Base-by-base conservation (phyloP, 2,113 vertebrate species). In the Coptodon rendalli region DNA sequence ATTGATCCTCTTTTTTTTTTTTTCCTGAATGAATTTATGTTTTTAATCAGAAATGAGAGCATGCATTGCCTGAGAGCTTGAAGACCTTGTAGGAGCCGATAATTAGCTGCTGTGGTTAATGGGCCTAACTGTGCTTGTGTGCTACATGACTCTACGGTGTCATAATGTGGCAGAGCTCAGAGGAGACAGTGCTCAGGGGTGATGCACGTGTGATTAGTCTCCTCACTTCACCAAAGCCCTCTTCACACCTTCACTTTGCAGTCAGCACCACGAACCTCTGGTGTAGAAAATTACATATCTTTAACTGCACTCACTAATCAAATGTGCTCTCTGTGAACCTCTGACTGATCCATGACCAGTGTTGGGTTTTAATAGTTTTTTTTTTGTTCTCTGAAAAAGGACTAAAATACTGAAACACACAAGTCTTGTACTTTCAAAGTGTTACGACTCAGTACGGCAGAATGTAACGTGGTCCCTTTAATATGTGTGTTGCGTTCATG, bases 101-200 rank as follows among this genome's bases (percentile, higher is more conserved):
- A 97, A 97, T 97, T 96, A 97, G 95, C 93, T 82, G 88, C 90
- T 88, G 90, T 94, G 93, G 93, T 94, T 96, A 97, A 96, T 96
- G 94, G 94, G 94, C 89, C 94, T 92, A 85, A 86, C 92, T 82
- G 92, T 85, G 89, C 87, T 88, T 56, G 80, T 82, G 85, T 89
- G 91, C 89, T 92, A 87, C 90, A 61, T 27, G 90, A 83, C 87
- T 94, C 88, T 83, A 59, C 13, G 68, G 93, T 94, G 93, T 95
- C 86, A 89, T 54, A 52, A 85, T 57, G 91, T 87, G 91, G 91
- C 81, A 61, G 84, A 87, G 87, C 93, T 87, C 45, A 81, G 89
- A 89, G 89, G 84, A 90, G 89, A 89, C 61, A 7, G 92, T 80
- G 90, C 92, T 92, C 89, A 73, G 83, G 87, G 91, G 92, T 90